A percentile compares a stretch with the other conserved stretches of the same genome.
Conservation (phyloP, 2,113 vertebrate genomes). For the pig (Sus scrofa) region T2T-Sscrofa CM000829.6:61174001-61174500, state of each 20-base stretch:
- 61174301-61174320: too few species aligned
- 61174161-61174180: background rate
- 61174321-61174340: too few species aligned
- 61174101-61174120: background rate
- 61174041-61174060: background rate
- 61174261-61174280: too few species aligned
- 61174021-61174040: background rate
- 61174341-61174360: background rate
- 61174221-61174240: too few species aligned
- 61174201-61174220: too few species aligned
- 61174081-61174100: background rate
- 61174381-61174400: background rate
- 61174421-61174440: background rate
- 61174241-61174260: too few species aligned
- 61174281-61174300: too few species aligned
- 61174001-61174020: background rate
- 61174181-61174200: too few species aligned
- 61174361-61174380: background rate
- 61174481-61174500: background rate
- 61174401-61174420: too few species aligned
- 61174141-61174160: background rate
- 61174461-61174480: background rate
- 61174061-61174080: background rate
- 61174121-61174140: constrained; percentile 15
- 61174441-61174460: background rate